Conservation (phyloP, 2,797 vertebrate species). For the Graptemys geographica region DNA sequence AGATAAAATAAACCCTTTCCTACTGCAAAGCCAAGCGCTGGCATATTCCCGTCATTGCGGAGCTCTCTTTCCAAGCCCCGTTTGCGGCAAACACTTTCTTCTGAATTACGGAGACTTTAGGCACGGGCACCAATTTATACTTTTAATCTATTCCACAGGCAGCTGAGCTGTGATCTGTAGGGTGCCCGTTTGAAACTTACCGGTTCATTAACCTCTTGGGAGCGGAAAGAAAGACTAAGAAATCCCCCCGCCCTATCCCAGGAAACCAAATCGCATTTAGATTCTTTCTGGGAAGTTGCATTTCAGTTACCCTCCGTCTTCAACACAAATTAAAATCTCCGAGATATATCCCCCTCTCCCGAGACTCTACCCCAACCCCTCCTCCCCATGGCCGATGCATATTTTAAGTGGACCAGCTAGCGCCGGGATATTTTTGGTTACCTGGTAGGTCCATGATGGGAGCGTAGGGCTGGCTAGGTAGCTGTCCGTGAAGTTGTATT, state of each 20-base stretch:
- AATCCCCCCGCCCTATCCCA: background rate
- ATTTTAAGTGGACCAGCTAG: background rate
- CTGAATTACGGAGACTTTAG: background rate
- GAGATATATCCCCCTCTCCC: background rate
- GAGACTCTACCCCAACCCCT: background rate
- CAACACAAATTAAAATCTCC: background rate
- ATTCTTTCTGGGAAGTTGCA: constrained; percentile 42
- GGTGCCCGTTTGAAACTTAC: background rate
- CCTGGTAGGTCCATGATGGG: constrained; percentile 89
- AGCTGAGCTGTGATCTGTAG: background rate
- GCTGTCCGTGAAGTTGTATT: constrained; percentile 81
- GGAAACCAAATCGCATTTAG: background rate
- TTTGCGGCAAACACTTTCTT: too few relatives aligned
- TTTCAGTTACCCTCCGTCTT: background rate
- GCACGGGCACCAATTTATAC: background rate
- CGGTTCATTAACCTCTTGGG: background rate
- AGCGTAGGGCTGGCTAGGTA: constrained; percentile 66
- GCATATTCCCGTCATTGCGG: too few relatives aligned
- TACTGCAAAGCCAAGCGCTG: background rate
- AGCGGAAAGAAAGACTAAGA: background rate
- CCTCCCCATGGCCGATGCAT: background rate
- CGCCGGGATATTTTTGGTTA: constrained; percentile 69
- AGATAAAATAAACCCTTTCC: background rate
- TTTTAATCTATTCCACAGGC: background rate
- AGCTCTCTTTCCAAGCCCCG: too few relatives aligned